A percentile compares a stretch with the other conserved stretches of the same genome.
phyloP scores from a whole-genome alignment of 2,888 invertebrate species.

The Labia minor region DNA sequence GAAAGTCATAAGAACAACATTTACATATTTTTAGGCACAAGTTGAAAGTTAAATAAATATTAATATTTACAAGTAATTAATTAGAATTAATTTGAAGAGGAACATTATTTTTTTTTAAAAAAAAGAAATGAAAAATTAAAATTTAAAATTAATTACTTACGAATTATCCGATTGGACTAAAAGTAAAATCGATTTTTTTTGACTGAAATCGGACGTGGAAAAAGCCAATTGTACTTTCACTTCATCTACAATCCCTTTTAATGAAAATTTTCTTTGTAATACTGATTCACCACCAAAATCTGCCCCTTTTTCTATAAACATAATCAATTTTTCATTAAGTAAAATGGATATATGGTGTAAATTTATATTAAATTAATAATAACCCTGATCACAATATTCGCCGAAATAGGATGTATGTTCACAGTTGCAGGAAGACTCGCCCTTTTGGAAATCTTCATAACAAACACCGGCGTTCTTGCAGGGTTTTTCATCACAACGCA shows the following conservation, averaged over 20 bases:
- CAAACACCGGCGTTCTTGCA: constrained; percentile 82
- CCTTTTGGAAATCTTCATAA: constrained; percentile 76
- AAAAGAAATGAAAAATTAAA: no score
- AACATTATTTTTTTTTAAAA: no score
- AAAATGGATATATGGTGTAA: no score
- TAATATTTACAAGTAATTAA: no score
- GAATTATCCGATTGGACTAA: constrained; percentile 73
- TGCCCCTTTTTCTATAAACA: constrained; percentile 68
- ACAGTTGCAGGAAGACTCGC: constrained; percentile 78
- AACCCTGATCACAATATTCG: constrained; percentile 67
- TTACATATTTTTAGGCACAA: no score
- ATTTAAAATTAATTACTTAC: constrained; percentile 39
- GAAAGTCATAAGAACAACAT: no score
- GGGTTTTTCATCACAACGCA: constrained; percentile 79
- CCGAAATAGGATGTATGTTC: constrained; percentile 84
- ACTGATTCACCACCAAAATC: constrained; percentile 81
- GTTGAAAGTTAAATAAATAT: no score
- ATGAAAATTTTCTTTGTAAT: constrained; percentile 62
- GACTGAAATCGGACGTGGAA: constrained; percentile 66
- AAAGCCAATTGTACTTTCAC: constrained; percentile 79
- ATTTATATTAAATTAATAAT: no score
- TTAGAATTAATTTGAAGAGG: no score
- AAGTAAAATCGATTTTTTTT: constrained; percentile 66
- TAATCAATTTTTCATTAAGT: constrained; percentile 16
- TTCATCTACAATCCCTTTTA: constrained; percentile 57